Base-by-base conservation (phyloP, 2,888 invertebrate genomes). In the Trypoxylon attenuatum region DNA sequence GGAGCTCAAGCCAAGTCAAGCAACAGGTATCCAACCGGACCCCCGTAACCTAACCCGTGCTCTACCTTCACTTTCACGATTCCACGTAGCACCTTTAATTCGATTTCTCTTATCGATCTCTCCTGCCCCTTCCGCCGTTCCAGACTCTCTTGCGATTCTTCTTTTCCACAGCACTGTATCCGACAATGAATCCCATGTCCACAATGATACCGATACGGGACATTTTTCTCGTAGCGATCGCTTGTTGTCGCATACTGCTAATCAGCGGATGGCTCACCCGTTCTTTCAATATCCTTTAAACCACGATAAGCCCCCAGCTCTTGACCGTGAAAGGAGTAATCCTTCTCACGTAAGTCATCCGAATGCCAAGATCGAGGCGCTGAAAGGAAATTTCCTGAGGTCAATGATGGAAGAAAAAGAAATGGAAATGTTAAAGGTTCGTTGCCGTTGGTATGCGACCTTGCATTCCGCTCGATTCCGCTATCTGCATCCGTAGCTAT, bases 81-180 rank as follows among this genome's bases (percentile, higher is more conserved):
- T 67, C 74, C 69, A 73, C 71, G 77, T 76, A 73, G 66, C 70
- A 61, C 56, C 43, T 58, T 69, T 52, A 45, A 47, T 51, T 67
- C 63, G 77, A 73, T 76, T 77, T 76, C 77, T 76, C 73, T 76
- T 76, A 76, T 76, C 71, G 69, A 53, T 65, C 64, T 59, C 71
- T 62, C 69, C 58, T 58, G 57, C 69, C 61, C 65, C 71, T 60
- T 65, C 54, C 60, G 54, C 67, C 58, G 58, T 45, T 49, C 69
- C 67, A 57, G 39, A 41, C 50, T 29, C 54, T 33, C 54, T 1
- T 21, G 15, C 42, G 55, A 61, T 65, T 60, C 64, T 67, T 57
- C 62, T 60, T 61, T 67, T 59, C 54, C 42, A 55, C 41, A 42
- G 52, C 57, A 62, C 4, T 62, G 50, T 69, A 49, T 49, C 57